Conservation (phyloP, 2,888 invertebrate genomes). For the Nipponacmea schrenckii region DNA sequence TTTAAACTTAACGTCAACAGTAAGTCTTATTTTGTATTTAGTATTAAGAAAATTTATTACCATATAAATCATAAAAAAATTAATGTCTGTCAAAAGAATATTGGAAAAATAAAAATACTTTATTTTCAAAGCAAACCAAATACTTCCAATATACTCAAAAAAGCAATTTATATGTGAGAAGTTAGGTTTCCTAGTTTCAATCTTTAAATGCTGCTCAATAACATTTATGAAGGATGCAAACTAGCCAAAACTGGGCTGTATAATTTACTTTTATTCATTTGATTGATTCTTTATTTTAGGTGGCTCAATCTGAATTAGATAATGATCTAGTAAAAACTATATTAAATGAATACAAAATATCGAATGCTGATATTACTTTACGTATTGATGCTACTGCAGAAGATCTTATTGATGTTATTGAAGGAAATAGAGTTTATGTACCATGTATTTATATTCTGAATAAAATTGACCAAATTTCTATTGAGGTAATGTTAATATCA, state of each 20-base stretch:
- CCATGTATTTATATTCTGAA: conserved; percentile 99
- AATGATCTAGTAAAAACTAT: conserved; percentile 94
- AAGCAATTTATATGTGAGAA: too few relatives aligned
- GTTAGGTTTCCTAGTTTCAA: too few relatives aligned
- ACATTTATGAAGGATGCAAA: too few relatives aligned
- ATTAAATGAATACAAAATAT: conserved; percentile 96
- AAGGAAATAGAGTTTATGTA: conserved; percentile 97
- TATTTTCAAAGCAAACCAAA: too few relatives aligned
- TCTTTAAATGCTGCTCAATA: too few relatives aligned
- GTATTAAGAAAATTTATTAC: too few relatives aligned
- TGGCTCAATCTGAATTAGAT: conserved; percentile 90
- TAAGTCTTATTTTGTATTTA: conserved; percentile 40
- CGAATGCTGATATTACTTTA: conserved; percentile 97
- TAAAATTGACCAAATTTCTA: conserved; percentile 86
- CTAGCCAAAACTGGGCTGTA: too few relatives aligned
- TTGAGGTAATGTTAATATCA: conserved; percentile 67
- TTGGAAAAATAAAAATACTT: not conserved
- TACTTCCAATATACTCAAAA: too few relatives aligned
- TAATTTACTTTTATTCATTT: too few relatives aligned
- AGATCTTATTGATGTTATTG: conserved; percentile 97
- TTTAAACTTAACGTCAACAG: conserved; percentile 79
- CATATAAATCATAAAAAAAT: too few relatives aligned
- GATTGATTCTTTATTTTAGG: conserved; percentile 38
- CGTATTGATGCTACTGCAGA: conserved; percentile 88
- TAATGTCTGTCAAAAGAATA: too few relatives aligned